Evolutionary conservation across 2,113 vertebrate species (phyloP).

Genomic region (Otis tarda): DNA sequence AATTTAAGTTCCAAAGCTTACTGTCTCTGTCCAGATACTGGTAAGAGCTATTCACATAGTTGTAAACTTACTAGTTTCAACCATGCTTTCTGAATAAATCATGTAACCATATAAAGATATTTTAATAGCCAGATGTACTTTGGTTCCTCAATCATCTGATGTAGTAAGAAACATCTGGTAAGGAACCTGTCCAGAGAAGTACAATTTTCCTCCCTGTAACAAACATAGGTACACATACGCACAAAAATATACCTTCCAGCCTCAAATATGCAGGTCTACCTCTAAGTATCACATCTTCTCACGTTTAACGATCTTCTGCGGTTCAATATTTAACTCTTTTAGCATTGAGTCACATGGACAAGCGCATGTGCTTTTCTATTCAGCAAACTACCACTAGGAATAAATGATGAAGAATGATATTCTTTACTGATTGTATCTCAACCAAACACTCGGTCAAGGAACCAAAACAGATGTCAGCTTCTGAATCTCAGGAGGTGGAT

Average conservation of each 20-base stretch:
- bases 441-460: background rate
- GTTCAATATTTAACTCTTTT: conserved; percentile 57
- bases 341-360: conserved; percentile 28
- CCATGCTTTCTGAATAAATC: conserved; percentile 62
- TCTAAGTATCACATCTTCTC: conserved; percentile 39
- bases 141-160: conserved; percentile 63
- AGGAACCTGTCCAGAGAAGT: conserved; percentile 68
- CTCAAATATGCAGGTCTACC: conserved; percentile 22
- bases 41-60: conserved; percentile 29
- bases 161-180: conserved; percentile 71
- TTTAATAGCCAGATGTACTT: conserved; percentile 72
- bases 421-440: conserved; percentile 24
- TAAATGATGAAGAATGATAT: conserved; percentile 27
- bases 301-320: conserved; percentile 25
- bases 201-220: conserved; percentile 23
- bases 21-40: conserved; percentile 38
- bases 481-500: conserved; percentile 41
- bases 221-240: background rate
- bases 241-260: conserved; percentile 40
- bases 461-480: conserved; percentile 62
- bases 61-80: conserved; percentile 47
- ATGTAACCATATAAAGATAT: conserved; percentile 60
- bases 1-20: conserved; percentile 36
- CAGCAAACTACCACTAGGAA: conserved; percentile 38
- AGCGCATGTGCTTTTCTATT: conserved; percentile 46